Evolutionary conservation across 2,888 invertebrate genomes (phyloP).

Genomic region (Marasmarcha lunaedactyla): DNA sequence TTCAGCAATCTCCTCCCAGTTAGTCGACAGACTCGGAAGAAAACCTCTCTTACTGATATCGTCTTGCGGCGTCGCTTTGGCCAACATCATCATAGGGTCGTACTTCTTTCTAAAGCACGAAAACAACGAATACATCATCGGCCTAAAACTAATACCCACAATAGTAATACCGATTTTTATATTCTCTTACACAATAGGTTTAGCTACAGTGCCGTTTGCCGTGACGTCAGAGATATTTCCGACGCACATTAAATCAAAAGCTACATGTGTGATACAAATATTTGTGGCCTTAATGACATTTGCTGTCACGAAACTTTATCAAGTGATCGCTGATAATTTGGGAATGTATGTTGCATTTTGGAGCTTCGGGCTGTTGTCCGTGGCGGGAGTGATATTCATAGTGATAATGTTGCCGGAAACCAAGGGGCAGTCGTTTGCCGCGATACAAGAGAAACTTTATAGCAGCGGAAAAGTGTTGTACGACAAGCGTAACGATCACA

Average conservation of each 20-base stretch:
- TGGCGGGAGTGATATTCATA: slow-evolving; percentile 65
- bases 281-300: slow-evolving; percentile 71
- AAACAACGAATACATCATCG: slow-evolving; percentile 48
- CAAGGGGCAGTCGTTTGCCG: slow-evolving; percentile 71
- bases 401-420: slow-evolving; percentile 68
- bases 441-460: slow-evolving; percentile 64
- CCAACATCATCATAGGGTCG: slow-evolving; percentile 63
- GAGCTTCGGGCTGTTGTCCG: slow-evolving; percentile 61
- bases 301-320: slow-evolving; percentile 69
- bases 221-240: slow-evolving; percentile 75
- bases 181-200: slow-evolving; percentile 72
- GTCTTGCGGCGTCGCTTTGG: slow-evolving; percentile 63
- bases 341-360: slow-evolving; percentile 68
- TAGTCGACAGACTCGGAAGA: slow-evolving; percentile 73
- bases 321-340: slow-evolving; percentile 59
- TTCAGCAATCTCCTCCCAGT: slow-evolving; percentile 65
- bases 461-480: slow-evolving; percentile 37
- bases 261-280: slow-evolving; percentile 73
- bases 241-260: slow-evolving; percentile 72
- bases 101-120: slow-evolving; percentile 68
- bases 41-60: slow-evolving; percentile 71
- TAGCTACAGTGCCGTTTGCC: slow-evolving; percentile 74
- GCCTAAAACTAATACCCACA: slow-evolving; percentile 67
- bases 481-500: slow-evolving; percentile 35
- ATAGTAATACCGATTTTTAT: slow-evolving; percentile 72